phyloP scores from a whole-genome alignment of 2,888 invertebrate species.

The Drosophila birchii region DNA sequence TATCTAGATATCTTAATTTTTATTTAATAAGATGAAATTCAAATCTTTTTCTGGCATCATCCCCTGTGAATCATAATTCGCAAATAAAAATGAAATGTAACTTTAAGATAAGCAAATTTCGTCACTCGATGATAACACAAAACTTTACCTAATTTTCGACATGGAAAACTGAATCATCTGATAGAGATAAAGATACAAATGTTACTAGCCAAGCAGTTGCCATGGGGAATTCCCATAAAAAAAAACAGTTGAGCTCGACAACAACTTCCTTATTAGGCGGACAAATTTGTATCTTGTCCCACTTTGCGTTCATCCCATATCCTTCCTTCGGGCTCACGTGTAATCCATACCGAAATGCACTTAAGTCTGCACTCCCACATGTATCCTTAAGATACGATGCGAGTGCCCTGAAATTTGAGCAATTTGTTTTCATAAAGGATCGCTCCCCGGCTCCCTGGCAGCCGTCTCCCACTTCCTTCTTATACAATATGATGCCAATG shows the following conservation, averaged over 20 bases:
- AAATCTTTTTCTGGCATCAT: constrained; percentile 6
- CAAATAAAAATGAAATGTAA: background rate
- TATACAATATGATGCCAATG: constrained; percentile 60
- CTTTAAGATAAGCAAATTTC: constrained; percentile 25
- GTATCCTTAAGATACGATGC: constrained; percentile 52
- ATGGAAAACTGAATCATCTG: constrained; percentile 22
- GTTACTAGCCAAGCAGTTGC: constrained; percentile 25
- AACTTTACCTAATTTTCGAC: constrained; percentile 18
- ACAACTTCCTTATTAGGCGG: constrained; percentile 48
- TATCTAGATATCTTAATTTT: background rate
- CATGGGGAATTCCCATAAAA: constrained; percentile 25
- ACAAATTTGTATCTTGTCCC: constrained; percentile 41
- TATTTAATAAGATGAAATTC: constrained; percentile 25
- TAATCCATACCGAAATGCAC: constrained; percentile 72
- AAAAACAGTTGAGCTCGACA: constrained; percentile 30
- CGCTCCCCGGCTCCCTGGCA: constrained; percentile 42
- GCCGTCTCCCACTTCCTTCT: constrained; percentile 40
- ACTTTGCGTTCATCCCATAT: constrained; percentile 14
- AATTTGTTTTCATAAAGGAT: constrained; percentile 76
- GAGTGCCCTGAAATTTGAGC: constrained; percentile 70
- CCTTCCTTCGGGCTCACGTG: constrained; percentile 36
- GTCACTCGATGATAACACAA: constrained; percentile 23
- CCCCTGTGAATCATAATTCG: constrained; percentile 13
- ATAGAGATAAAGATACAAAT: constrained; percentile 8
- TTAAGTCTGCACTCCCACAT: constrained; percentile 59